These are phyloP conservation scores for Percopsis omiscomaycus DNA, from an alignment of 2,797 vertebrate species.

Conservation along the genomic window DNA sequence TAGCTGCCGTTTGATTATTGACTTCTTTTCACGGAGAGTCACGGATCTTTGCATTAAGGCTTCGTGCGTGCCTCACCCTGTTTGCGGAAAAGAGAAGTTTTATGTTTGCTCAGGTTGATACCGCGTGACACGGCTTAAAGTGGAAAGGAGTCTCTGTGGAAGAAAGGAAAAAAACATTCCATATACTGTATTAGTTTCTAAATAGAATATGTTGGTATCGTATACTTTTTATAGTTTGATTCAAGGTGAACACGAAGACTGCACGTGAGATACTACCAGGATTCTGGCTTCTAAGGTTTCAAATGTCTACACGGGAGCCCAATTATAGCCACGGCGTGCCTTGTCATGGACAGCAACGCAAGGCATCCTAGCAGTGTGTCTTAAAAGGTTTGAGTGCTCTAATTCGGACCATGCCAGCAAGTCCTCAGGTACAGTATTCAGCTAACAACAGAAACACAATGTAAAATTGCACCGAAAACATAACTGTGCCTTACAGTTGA, in stretches of 20 bases:
- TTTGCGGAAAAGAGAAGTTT: conserved; percentile 28
- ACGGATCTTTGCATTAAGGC: conserved; percentile 52
- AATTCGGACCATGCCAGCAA: conserved; percentile 10
- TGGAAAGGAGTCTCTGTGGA: conserved; percentile 70
- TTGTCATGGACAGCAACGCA: neutral
- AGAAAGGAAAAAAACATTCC: conserved; percentile 17
- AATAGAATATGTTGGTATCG: conserved; percentile 39
- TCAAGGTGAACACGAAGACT: conserved; percentile 42
- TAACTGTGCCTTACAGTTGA: neutral
- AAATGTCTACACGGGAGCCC: neutral
- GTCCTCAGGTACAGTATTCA: conserved; percentile 57
- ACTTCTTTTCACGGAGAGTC: conserved; percentile 53
- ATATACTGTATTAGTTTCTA: conserved; percentile 34
- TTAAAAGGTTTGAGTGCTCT: conserved; percentile 23
- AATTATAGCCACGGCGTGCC: neutral
- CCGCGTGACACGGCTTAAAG: conserved; percentile 57
- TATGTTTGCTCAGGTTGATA: conserved; percentile 20
- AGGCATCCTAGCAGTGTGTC: conserved; percentile 7
- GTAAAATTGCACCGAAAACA: conserved; percentile 50
- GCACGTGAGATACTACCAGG: conserved; percentile 14
- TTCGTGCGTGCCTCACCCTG: conserved; percentile 23
- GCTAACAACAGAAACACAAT: conserved; percentile 8
- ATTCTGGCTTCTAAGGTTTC: no score
- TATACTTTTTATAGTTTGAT: conserved; percentile 31
- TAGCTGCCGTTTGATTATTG: no score